Percentiles rank a stretch among this genome's conserved stretches.
Evolutionary conservation across 2,797 vertebrate genomes (phyloP).

Genomic region (Babyrousa celebensis): DNA sequence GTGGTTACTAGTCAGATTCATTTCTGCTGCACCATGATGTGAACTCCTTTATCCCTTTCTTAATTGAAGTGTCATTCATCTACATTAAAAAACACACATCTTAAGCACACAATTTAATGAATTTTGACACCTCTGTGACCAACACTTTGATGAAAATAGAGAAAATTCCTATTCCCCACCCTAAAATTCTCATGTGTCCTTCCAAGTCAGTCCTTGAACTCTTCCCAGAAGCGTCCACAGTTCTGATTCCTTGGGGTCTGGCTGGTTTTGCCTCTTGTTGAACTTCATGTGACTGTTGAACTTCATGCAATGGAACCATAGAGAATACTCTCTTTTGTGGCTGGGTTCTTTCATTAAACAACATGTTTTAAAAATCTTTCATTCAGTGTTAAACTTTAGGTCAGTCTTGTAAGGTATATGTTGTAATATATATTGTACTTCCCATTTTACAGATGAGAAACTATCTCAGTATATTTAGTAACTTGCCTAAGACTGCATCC

Average conservation of each 20-base stretch:
- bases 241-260: not conserved
- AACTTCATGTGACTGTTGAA: slow-evolving; percentile 1
- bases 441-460: not conserved
- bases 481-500: not conserved
- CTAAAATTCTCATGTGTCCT: not conserved
- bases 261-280: not conserved
- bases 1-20: no score
- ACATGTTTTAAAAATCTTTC: not conserved
- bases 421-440: not conserved
- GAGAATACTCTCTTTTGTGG: not conserved
- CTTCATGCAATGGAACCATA: not conserved
- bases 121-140: not conserved
- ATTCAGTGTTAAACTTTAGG: not conserved
- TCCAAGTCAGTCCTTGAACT: not conserved
- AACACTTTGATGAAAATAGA: not conserved
- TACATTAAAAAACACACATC: not conserved
- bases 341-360: not conserved
- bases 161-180: not conserved
- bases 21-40: no score
- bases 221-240: not conserved
- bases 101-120: not conserved
- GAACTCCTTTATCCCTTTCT: not conserved
- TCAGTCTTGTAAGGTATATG: not conserved
- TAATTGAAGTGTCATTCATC: not conserved
- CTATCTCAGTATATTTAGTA: not conserved